Conservation (phyloP, 1,140 invertebrate genomes). For the Listronotus bonariensis region DNA sequence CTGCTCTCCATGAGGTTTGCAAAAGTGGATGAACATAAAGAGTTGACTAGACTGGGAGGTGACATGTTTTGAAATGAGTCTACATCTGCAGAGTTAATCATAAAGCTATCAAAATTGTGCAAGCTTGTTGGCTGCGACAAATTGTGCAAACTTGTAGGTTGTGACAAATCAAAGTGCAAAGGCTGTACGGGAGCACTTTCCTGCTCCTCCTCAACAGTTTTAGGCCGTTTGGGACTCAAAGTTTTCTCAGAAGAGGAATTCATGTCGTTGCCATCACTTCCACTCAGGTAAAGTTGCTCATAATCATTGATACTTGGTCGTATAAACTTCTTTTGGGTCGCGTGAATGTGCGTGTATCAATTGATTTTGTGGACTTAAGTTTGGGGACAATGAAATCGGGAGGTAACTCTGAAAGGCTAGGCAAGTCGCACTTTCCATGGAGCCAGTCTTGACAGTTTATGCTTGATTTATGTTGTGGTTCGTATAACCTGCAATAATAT, state of each 20-base stretch:
- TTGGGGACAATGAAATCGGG: constrained; percentile 14
- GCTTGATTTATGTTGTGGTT: constrained; percentile 7
- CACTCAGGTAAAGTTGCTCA: constrained; percentile 48
- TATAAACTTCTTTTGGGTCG: constrained; percentile 56
- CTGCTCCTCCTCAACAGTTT: constrained; percentile 27
- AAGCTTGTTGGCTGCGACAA: constrained; percentile 48
- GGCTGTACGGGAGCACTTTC: constrained; percentile 17
- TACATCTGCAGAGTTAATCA: constrained; percentile 35
- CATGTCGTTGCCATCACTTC: constrained; percentile 29
- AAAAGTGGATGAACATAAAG: constrained; percentile 55
- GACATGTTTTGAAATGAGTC: constrained; percentile 55
- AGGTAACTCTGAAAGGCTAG: background rate
- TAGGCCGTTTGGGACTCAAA: background rate
- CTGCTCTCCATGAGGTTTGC: constrained; percentile 54
- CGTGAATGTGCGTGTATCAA: constrained; percentile 60
- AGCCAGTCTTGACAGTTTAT: constrained; percentile 16
- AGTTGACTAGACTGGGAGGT: constrained; percentile 53
- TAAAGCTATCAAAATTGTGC: constrained; percentile 51
- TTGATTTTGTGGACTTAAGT: constrained; percentile 47
- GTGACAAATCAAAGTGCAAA: constrained; percentile 51
- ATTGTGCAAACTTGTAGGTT: constrained; percentile 46
- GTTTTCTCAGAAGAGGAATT: constrained; percentile 14
- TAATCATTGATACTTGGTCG: constrained; percentile 56
- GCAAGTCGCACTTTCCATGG: background rate
- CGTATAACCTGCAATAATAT: constrained; percentile 39